A percentile compares a stretch with the other conserved stretches of the same genome.
Evolutionary conservation across 2,113 vertebrate species (phyloP).

Genomic region (Upupa epops): DNA sequence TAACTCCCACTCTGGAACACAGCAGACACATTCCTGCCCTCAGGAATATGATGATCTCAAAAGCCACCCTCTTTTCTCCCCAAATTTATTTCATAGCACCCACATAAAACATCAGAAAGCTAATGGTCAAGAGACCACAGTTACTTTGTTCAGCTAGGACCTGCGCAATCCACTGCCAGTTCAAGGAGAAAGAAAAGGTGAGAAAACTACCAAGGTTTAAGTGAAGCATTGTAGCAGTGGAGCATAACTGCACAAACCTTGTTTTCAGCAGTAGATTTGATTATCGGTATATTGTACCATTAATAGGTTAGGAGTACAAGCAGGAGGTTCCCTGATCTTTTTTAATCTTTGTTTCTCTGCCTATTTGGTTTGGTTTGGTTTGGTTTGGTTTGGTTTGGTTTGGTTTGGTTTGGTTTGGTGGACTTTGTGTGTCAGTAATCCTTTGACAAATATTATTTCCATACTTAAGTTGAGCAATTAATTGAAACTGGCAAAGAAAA

Average conservation of each 20-base stretch:
- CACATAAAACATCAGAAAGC: accelerated
- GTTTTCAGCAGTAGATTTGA: slow-evolving; percentile 63
- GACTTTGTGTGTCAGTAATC: slow-evolving; percentile 63
- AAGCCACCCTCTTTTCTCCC: not conserved
- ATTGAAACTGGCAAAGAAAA: slow-evolving; percentile 57
- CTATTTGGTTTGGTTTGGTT: not conserved
- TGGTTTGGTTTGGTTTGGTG: not conserved
- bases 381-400: too few species aligned
- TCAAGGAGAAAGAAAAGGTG: slow-evolving; percentile 58
- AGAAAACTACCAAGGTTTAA: slow-evolving; percentile 58
- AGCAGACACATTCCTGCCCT: not conserved
- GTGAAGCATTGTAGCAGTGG: slow-evolving; percentile 19
- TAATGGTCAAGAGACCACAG: not conserved
- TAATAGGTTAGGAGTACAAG: slow-evolving; percentile 69
- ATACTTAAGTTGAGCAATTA: slow-evolving; percentile 68
- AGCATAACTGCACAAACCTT: slow-evolving; percentile 56
- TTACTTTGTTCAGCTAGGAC: not conserved
- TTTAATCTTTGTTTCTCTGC: not conserved
- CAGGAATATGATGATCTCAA: not conserved
- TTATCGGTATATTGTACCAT: slow-evolving; percentile 65
- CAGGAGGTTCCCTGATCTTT: slow-evolving; percentile 31
- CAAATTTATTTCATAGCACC: not conserved
- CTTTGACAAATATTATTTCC: slow-evolving; percentile 71
- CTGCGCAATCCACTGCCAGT: not conserved
- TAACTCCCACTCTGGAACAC: not conserved